Evolutionary conservation across 2,797 vertebrate genomes (phyloP), one percentile per base, ranked within the genome.

Genomic region (Halcyon smyrnensis): DNA sequence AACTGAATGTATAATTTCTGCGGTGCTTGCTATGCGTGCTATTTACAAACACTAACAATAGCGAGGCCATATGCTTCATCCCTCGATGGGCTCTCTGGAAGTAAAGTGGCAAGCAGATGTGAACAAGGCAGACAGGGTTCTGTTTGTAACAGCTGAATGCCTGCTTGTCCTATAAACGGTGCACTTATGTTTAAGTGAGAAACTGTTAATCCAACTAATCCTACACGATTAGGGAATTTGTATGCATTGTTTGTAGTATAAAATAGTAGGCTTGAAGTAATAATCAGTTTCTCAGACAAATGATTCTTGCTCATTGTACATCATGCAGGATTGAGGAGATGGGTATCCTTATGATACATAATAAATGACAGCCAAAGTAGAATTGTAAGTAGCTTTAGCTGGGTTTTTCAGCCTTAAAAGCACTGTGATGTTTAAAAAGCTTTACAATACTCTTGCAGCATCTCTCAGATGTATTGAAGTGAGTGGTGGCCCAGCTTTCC

Each of bases 101-200:
- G 85, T 62, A 81, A 87, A 92, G 92, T 63, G 89, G 76, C 76
- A 81, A 89, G 83, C 93, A 93, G 95, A 97, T 96, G 91, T 84
- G 89, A 80, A 46, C 45, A 23, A 84, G 54, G 78, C 69, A 4
- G 54, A 46, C 68, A 41, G 73, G 53, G 37, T 64, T 93, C 80
- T 89, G 53, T 93, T 86, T 90, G 71, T 75, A 96, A 5, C 80
- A 84, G 90, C 83, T 93, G 91, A 95, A 89, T 69, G 93, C 45
- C 76, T 81, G 60, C 90, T 87, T 95, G 92, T 89, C 91, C 93
- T 95, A 82, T 71, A 94, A 93, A 85, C 0, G 41, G 39, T 93
- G 91, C 78, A 84, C 62, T 96, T 93, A 92, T 0, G 11, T 53
- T 30, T 78, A 85, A 96, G 91, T 90, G 90, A 90, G 69, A 91